Percentiles rank a stretch among this genome's conserved stretches.
Evolutionary conservation across 1,140 invertebrate genomes (phyloP).

Genomic region (roundworm (Caenorhabditis elegans)): WBcel235 BX284604.4:9864501-9865000

Average conservation of each 20-base stretch:
- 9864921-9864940: no score
- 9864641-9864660: background rate
- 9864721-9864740: conserved; percentile 13
- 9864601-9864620: conserved; percentile 2
- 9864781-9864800: background rate
- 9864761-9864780: background rate
- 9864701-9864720: conserved; percentile 40
- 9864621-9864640: background rate
- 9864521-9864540: conserved; percentile 32
- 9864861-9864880: conserved; percentile 21
- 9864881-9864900: background rate
- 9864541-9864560: conserved; percentile 34
- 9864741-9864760: background rate
- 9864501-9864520: background rate
- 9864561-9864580: conserved; percentile 33
- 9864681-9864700: background rate
- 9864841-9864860: background rate
- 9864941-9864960: no score
- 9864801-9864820: background rate
- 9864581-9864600: background rate
- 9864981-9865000: no score
- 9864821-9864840: conserved; percentile 31
- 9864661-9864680: background rate
- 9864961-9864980: no score
- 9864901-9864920: no score